phyloP scores from a whole-genome alignment of 1,140 invertebrate species.

The Gonatopus flavifemur region DNA sequence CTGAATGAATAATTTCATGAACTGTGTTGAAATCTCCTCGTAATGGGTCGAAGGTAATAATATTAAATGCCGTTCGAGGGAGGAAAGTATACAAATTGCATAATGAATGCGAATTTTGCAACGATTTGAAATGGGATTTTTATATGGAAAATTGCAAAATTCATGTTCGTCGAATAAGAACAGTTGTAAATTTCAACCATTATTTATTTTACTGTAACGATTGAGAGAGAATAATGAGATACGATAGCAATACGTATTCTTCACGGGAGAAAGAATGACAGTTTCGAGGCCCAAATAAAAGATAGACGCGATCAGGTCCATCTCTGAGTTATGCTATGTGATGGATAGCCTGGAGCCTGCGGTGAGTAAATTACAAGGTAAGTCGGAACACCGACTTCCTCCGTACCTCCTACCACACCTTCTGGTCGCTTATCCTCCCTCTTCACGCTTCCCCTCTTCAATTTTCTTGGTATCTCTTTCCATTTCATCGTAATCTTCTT shows the following conservation, averaged over 20 bases:
- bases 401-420: conserved; percentile 14
- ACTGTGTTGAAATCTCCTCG: too few species aligned
- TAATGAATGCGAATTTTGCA: too few species aligned
- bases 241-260: neutral
- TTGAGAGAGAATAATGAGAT: too few species aligned
- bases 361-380: conserved; percentile 59
- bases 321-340: conserved; percentile 51
- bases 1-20: too few species aligned
- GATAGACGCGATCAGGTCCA: conserved; percentile 21
- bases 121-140: too few species aligned
- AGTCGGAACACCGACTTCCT: conserved; percentile 46
- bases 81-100: too few species aligned
- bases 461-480: conserved; percentile 11
- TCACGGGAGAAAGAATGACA: conserved; percentile 36
- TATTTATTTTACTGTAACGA: too few species aligned
- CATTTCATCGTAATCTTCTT: conserved; percentile 2
- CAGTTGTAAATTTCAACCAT: too few species aligned
- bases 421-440: conserved; percentile 18
- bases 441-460: conserved; percentile 12
- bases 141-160: too few species aligned
- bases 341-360: conserved; percentile 51
- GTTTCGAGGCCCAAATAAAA: conserved; percentile 30
- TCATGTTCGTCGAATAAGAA: too few species aligned
- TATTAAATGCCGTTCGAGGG: too few species aligned
- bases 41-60: too few species aligned